phyloP scores from a whole-genome alignment of 2,797 vertebrate species.

The Channa striata region DNA sequence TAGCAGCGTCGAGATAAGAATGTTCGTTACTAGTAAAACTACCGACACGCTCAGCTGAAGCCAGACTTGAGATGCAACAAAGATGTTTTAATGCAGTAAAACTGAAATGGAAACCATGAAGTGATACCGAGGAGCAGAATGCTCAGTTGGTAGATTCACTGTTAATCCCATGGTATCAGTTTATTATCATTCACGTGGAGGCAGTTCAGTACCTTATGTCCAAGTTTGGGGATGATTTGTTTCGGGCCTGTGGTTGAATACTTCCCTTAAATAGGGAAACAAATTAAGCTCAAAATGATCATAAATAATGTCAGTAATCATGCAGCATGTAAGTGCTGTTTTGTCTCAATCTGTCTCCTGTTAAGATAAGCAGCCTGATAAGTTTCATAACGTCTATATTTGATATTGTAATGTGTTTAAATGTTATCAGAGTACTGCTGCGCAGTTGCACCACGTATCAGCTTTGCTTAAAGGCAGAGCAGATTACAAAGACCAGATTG shows the following conservation, averaged over 20 bases:
- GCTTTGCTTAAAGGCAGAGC: slow-evolving; percentile 37
- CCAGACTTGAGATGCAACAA: slow-evolving; percentile 64
- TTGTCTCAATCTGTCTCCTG: slow-evolving; percentile 30
- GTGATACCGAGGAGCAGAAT: slow-evolving; percentile 53
- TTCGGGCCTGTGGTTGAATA: slow-evolving; percentile 56
- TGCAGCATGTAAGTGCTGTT: slow-evolving; percentile 34
- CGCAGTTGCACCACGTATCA: slow-evolving; percentile 37
- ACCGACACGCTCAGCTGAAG: slow-evolving; percentile 41
- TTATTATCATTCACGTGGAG: slow-evolving; percentile 61
- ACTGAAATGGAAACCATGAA: slow-evolving; percentile 64
- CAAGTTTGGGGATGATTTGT: slow-evolving; percentile 53
- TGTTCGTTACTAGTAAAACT: slow-evolving; percentile 69
- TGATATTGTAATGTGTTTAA: slow-evolving; percentile 52
- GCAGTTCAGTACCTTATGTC: slow-evolving; percentile 47
- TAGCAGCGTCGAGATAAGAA: slow-evolving; percentile 63
- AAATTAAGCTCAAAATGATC: slow-evolving; percentile 41
- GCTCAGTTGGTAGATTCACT: slow-evolving; percentile 60
- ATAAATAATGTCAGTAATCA: slow-evolving; percentile 41
- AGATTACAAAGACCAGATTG: slow-evolving; percentile 65
- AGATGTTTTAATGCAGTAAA: slow-evolving; percentile 72
- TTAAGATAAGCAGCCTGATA: slow-evolving; percentile 7
- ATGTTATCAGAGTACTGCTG: slow-evolving; percentile 43
- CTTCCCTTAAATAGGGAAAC: slow-evolving; percentile 39
- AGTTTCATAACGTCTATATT: slow-evolving; percentile 31
- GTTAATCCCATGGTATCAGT: slow-evolving; percentile 65